Base-by-base conservation (phyloP, 2,113 vertebrate species). In the Sialia sialis region DNA sequence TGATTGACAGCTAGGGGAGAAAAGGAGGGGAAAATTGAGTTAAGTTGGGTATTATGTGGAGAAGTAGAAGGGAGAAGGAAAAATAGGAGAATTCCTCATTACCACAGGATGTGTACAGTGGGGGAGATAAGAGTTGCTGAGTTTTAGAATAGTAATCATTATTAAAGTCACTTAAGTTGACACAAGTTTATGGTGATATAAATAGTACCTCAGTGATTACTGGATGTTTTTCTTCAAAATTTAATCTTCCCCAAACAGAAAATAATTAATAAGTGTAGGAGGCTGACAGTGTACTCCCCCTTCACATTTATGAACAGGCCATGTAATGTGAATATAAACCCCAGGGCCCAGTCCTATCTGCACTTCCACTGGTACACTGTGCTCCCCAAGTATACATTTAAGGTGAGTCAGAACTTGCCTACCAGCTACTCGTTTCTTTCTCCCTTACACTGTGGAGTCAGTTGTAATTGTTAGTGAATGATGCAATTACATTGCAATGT, bases 191-290 rank as follows among this genome's bases (percentile, higher is more conserved):
- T 38, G 60, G 85, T 60, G 13, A 36, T 51, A 84, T 64, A 95
- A 92, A 81, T 46, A 90, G 41, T n/a, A 87, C 18, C 9, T 14
- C 29, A n/a, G 38, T 16, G 54, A 92, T 74, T 87, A 43, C 32
- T 63, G 41, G 32, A 46, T 64, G 32, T 70, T 89, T 93, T 87
- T 46, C 66, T 70, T 89, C 60, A 87, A 67, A 95, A 76, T 20
- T n/a, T 81, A 51, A 82, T 85, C 82, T 96, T 87, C 20, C 38
- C 36, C 67, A 93, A 79, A 76, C 15, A 91, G 34, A 85, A 95
- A 83, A 80, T 6, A 90, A 68, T 67, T 78, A 91, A 17, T 82
- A 80, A 77, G 15, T 73, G 64, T n/a, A 59, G 64, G 70, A 86
- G 32, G 66, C 55, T 87, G 51, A 32, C 54, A 84, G 39, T 9